A percentile compares a stretch with the other conserved stretches of the same genome.
These are phyloP conservation scores for Pithys albifrons DNA, from an alignment of 2,113 vertebrate genomes.

Conservation along the genomic window DNA sequence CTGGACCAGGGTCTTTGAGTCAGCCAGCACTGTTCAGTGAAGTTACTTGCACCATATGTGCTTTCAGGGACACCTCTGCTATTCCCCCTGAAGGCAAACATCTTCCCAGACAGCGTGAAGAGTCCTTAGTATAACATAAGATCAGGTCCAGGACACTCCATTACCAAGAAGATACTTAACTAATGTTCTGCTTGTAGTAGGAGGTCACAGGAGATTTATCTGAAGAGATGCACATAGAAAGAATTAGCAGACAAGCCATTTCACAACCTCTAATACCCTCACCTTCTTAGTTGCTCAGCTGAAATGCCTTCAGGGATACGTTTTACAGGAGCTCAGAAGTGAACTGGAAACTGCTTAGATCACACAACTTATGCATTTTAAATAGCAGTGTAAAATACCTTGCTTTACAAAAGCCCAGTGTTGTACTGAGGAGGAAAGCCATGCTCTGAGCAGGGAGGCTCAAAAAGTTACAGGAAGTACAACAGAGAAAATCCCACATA, in stretches of 20 bases:
- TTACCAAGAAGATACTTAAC: slow-evolving; percentile 64
- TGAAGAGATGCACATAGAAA: slow-evolving; percentile 57
- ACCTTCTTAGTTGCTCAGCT: slow-evolving; percentile 41
- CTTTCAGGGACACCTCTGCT: background rate
- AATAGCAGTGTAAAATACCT: slow-evolving; percentile 30
- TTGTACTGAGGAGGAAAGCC: background rate
- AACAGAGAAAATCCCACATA: background rate
- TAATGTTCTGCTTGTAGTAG: slow-evolving; percentile 59
- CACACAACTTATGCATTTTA: slow-evolving; percentile 70
- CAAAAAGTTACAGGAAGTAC: background rate
- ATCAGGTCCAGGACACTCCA: slow-evolving; percentile 41
- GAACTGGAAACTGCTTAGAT: slow-evolving; percentile 68
- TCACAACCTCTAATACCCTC: slow-evolving; percentile 61
- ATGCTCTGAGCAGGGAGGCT: background rate
- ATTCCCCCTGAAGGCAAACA: background rate
- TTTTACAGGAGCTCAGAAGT: slow-evolving; percentile 64
- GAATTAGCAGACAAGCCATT: slow-evolving; percentile 70
- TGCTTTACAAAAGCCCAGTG: slow-evolving; percentile 44
- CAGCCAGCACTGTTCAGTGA: background rate
- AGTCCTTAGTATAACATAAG: background rate
- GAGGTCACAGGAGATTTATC: slow-evolving; percentile 68
- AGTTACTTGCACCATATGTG: background rate
- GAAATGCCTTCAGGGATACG: slow-evolving; percentile 58
- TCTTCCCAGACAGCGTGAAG: background rate
- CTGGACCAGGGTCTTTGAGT: accelerated